phyloP scores from a whole-genome alignment of 2,888 invertebrate genomes.

The Entomobrya multifasciata region DNA sequence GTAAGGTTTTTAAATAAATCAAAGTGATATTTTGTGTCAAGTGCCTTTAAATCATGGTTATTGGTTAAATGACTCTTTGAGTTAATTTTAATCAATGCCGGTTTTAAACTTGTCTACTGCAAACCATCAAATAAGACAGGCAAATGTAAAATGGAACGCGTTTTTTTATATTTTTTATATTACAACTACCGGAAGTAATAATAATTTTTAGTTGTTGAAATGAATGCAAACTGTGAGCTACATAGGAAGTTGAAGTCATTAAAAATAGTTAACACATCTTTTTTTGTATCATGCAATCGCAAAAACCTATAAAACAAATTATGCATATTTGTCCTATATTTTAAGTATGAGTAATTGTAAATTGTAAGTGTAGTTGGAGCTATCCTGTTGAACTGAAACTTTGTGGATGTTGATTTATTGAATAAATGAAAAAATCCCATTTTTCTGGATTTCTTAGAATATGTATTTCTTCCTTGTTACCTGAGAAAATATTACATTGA shows the following conservation, averaged over 20 bases:
- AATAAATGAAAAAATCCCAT: slow-evolving; percentile 5
- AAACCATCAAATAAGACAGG: too few relatives aligned
- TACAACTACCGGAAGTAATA: neutral
- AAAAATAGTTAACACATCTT: slow-evolving; percentile 23
- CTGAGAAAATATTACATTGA: too few relatives aligned
- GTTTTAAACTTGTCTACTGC: too few relatives aligned
- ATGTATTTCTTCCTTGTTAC: too few relatives aligned
- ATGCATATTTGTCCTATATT: neutral
- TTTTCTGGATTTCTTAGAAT: slow-evolving; percentile 13
- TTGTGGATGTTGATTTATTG: slow-evolving; percentile 38
- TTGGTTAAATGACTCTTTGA: too few relatives aligned
- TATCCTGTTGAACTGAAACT: slow-evolving; percentile 42
- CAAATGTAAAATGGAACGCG: slow-evolving; percentile 45
- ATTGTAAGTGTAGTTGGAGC: neutral
- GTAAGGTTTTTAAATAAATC: too few relatives aligned
- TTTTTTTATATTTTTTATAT: slow-evolving; percentile 60
- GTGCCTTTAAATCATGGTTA: too few relatives aligned
- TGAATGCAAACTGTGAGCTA: slow-evolving; percentile 70
- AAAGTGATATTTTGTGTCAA: too few relatives aligned
- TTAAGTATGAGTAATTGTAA: neutral
- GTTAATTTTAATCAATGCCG: too few relatives aligned
- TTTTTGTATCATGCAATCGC: slow-evolving; percentile 29
- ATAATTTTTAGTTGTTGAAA: slow-evolving; percentile 41
- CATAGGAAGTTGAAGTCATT: slow-evolving; percentile 46
- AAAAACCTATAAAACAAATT: neutral